These are phyloP conservation scores for Bhutanitis thaidina DNA, from an alignment of 2,888 invertebrate genomes.

Conservation along the genomic window DNA sequence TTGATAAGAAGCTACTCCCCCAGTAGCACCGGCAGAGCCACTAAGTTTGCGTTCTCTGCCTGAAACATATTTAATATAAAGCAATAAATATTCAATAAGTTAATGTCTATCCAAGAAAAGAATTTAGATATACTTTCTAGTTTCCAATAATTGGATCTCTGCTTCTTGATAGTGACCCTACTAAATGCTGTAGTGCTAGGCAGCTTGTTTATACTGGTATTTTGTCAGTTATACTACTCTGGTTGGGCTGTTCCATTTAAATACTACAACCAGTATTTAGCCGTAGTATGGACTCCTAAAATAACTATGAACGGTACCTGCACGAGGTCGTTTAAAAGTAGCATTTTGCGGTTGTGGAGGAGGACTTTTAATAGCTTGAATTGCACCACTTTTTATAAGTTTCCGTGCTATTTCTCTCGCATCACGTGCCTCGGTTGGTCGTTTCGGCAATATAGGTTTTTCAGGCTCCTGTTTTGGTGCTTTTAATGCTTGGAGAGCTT, in stretches of 20 bases:
- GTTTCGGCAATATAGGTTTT: constrained; percentile 88
- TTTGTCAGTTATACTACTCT: no score
- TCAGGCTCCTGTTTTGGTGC: constrained; percentile 95
- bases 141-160: no score
- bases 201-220: no score
- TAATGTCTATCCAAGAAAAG: no score
- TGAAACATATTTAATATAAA: constrained; percentile 26
- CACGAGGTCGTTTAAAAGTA: constrained; percentile 93
- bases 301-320: constrained; percentile 41
- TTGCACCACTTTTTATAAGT: constrained; percentile 95
- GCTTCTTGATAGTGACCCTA: no score
- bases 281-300: no score
- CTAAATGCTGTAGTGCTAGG: no score
- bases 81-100: no score
- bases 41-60: constrained; percentile 89
- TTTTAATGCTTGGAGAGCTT: constrained; percentile 71
- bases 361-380: constrained; percentile 91
- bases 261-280: no score
- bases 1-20: constrained; percentile 91
- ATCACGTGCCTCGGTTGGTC: constrained; percentile 93
- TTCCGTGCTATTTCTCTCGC: constrained; percentile 97
- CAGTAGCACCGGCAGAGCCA: constrained; percentile 78
- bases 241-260: no score
- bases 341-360: constrained; percentile 93
- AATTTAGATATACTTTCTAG: no score